Percentiles rank a stretch among this genome's conserved stretches.
Evolutionary conservation across 2,113 vertebrate genomes (phyloP).

Genomic region (Macrotis lagotis): DNA sequence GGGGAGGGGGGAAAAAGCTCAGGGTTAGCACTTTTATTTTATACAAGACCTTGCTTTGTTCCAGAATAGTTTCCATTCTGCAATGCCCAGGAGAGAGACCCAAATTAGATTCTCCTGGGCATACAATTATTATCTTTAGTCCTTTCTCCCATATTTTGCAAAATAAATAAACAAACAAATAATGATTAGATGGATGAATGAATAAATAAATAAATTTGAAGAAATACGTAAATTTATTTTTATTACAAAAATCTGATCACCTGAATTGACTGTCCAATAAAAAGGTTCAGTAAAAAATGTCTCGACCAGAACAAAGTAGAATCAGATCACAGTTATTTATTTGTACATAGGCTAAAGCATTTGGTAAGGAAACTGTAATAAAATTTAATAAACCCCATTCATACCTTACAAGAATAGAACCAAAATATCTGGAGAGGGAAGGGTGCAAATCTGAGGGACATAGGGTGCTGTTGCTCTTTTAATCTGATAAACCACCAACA

Average conservation of each 20-base stretch:
- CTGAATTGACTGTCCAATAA: background rate
- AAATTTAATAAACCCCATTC: slow-evolving; percentile 6
- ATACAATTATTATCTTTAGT: slow-evolving; percentile 58
- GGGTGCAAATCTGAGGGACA: slow-evolving; percentile 59
- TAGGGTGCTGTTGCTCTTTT: slow-evolving; percentile 60
- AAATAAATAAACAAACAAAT: slow-evolving; percentile 59
- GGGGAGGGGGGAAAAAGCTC: slow-evolving; percentile 66
- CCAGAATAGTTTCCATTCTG: slow-evolving; percentile 76
- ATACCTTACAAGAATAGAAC: background rate
- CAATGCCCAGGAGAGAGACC: slow-evolving; percentile 58
- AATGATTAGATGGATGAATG: background rate
- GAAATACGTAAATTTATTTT: background rate
- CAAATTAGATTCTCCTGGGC: slow-evolving; percentile 67
- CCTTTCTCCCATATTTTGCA: slow-evolving; percentile 53
- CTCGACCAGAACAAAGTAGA: background rate
- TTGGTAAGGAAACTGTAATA: slow-evolving; percentile 9
- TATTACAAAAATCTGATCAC: background rate
- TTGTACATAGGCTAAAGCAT: background rate
- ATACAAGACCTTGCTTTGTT: slow-evolving; percentile 80
- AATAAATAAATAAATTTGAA: background rate
- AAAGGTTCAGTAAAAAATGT: background rate
- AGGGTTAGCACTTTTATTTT: slow-evolving; percentile 73
- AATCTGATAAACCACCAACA: slow-evolving; percentile 70
- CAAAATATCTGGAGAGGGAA: slow-evolving; percentile 63
- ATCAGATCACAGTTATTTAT: background rate